A percentile compares a stretch with the other conserved stretches of the same genome.
Evolutionary conservation across 1,140 invertebrate genomes (phyloP).

Genomic region (Galleria mellonella): DNA sequence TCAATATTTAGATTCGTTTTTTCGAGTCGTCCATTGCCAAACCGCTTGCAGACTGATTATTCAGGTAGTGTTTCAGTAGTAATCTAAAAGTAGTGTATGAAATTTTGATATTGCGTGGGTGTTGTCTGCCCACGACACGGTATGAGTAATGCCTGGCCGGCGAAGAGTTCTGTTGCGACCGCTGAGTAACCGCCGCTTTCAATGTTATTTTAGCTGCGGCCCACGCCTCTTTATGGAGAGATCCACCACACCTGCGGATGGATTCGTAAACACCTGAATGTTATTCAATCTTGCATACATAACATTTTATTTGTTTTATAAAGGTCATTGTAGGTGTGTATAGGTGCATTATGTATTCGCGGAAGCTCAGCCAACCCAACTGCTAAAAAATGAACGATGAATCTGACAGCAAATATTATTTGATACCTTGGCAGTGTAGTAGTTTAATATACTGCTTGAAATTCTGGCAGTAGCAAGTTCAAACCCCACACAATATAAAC

Average conservation of each 20-base stretch:
- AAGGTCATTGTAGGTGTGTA: no score
- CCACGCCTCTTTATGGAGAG: constrained; percentile 42
- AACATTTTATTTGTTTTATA: constrained; percentile 17
- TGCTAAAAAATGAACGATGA: no score
- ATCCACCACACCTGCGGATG: constrained; percentile 57
- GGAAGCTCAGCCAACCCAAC: no score
- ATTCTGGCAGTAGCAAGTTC: no score
- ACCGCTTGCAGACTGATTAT: constrained; percentile 11
- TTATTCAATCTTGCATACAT: constrained; percentile 48
- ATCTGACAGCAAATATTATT: no score
- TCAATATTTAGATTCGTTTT: no score
- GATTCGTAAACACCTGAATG: constrained; percentile 58
- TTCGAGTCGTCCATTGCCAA: no score
- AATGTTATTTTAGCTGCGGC: constrained; percentile 57
- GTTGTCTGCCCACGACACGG: constrained; percentile 37
- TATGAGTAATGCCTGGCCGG: constrained; percentile 53
- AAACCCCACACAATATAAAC: no score
- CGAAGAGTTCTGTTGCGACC: constrained; percentile 1
- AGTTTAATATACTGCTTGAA: no score
- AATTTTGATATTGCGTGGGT: constrained; percentile 60
- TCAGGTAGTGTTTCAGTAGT: constrained; percentile 25
- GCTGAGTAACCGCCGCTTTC: constrained; percentile 52
- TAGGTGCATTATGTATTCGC: no score
- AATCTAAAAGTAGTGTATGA: constrained; percentile 46
- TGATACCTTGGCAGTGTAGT: no score